Conservation (phyloP, 1,140 invertebrate genomes). For the Radopholus similis region DNA sequence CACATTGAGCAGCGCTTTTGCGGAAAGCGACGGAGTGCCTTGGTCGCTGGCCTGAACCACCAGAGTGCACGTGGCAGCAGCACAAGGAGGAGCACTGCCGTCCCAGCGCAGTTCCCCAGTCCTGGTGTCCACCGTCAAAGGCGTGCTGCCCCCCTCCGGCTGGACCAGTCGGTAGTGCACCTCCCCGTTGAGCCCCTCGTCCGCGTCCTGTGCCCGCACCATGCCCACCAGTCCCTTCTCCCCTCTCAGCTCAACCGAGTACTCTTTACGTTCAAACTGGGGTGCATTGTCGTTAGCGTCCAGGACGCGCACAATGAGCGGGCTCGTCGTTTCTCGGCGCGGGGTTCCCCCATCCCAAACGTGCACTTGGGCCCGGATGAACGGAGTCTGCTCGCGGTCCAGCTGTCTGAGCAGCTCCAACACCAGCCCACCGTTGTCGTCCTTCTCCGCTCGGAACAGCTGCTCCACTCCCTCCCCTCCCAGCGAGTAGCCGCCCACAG, state of each 20-base stretch:
- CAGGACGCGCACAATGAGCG: not conserved
- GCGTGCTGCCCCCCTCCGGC: not conserved
- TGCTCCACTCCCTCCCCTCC: not conserved
- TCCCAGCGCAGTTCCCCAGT: not conserved
- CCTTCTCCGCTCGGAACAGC: not conserved
- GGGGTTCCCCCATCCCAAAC: not conserved
- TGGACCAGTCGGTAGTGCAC: not conserved
- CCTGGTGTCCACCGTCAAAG: not conserved
- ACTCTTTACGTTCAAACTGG: not conserved
- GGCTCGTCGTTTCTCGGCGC: not conserved
- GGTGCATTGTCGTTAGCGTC: constrained; percentile 13
- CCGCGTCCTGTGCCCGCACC: not conserved
- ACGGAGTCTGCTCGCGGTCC: not conserved
- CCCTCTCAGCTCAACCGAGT: not conserved
- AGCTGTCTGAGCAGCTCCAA: not conserved
- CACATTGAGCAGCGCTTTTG: not conserved
- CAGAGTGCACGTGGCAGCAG: not conserved
- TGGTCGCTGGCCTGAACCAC: not conserved
- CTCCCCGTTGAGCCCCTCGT: not conserved
- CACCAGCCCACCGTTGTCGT: not conserved
- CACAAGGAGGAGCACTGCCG: not conserved
- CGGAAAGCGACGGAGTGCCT: not conserved
- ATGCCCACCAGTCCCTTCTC: not conserved
- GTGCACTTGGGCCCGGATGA: not conserved
- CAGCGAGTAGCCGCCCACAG: not conserved